Evolutionary conservation across 2,888 invertebrate species (phyloP), one percentile per base, ranked within the genome.

Genomic region (Lasioglossum figueresi): DNA sequence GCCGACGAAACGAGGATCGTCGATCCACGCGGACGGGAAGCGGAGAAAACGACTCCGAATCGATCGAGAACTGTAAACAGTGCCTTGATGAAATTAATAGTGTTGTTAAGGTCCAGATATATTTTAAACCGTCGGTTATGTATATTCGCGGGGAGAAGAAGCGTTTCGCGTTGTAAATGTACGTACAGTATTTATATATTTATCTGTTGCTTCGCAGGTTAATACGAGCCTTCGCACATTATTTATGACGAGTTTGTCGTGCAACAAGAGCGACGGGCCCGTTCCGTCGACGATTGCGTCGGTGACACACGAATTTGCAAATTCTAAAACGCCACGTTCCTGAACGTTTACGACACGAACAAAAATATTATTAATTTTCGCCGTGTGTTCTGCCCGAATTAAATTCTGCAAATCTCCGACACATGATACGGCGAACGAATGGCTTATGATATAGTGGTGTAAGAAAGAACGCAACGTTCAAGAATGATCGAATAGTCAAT

Each of bases 151-250:
- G 48, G 75, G 31, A 66, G 52, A 79, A 59, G 52, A 52, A 52
- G 52, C 59, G 70, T 71, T 74, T 68, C 76, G 73, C 63, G 56
- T 73, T 86, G 83, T 83, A 87, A 86, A 83, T 87, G 74, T 84
- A 76, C 87, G 82, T 86, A 84, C 85, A 85, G 88, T 89, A 90
- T 91, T 90, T 88, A 85, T 88, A 84, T 92, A 92, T 91, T 83
- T 85, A 86, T 89, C 83, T 80, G 88, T 91, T 85, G 83, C 86
- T 88, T 88, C 86, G 88, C 83, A 79, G 77, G 74, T 79, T 66
- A 87, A 82, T 88, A 88, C 85, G 85, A 90, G 83, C 88, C 85
- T 86, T 89, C 75, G 85, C 83, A 80, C 84, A 79, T 88, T 90
- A 87, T 90, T 89, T 90, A 87, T 90, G 79, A 81, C 66, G 76